Percentiles rank a stretch among this genome's conserved stretches.
Conservation (phyloP, 2,113 vertebrate species). For the Orycteropus afer region DNA sequence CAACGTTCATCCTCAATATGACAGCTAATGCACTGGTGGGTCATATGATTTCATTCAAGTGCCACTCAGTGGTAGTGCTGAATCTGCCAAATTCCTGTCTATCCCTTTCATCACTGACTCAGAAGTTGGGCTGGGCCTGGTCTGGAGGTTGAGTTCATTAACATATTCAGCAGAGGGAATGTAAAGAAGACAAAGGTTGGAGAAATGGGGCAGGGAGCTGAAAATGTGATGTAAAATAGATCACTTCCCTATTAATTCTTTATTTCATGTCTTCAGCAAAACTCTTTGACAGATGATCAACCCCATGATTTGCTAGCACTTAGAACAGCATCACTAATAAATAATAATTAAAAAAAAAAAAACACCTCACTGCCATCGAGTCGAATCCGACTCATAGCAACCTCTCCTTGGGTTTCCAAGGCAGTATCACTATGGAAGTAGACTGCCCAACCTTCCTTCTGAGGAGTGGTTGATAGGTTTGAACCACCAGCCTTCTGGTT, state of each 20-base stretch:
- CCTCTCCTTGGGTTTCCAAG: no score
- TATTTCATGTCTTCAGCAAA: background rate
- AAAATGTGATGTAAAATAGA: background rate
- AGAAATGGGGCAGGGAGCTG: background rate
- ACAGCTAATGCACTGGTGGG: background rate
- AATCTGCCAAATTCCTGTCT: background rate
- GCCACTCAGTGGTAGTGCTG: background rate
- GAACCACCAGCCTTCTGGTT: no score
- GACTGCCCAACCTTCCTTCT: no score
- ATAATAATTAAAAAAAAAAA: no score
- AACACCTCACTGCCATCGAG: no score
- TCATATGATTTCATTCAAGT: background rate
- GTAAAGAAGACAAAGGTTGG: background rate
- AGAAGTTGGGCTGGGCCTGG: background rate
- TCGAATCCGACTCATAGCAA: no score
- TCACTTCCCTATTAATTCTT: background rate
- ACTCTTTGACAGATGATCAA: background rate
- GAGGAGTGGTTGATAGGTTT: no score
- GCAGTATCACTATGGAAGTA: no score
- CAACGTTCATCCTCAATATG: background rate
- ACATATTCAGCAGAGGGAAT: background rate
- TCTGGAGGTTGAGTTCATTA: background rate
- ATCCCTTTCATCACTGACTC: background rate
- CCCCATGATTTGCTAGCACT: background rate
- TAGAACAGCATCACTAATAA: background rate